These are phyloP conservation scores for Parotia lawesii DNA, from an alignment of 2,113 vertebrate species.

Conservation along the genomic window DNA sequence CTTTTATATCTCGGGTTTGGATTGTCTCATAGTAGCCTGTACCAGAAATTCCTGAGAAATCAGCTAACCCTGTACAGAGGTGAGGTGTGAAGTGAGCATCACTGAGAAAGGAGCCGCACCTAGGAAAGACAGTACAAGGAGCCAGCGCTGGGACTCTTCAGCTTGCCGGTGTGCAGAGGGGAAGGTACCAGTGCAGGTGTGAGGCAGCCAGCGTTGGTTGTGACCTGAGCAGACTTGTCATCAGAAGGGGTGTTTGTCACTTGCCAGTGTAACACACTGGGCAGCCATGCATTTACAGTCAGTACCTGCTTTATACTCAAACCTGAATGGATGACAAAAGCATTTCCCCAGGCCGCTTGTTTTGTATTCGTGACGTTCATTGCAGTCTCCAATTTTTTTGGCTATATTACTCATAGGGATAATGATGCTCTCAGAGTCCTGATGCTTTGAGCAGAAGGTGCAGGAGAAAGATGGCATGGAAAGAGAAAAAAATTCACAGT, in stretches of 20 bases:
- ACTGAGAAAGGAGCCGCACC: not conserved
- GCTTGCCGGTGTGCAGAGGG: not conserved
- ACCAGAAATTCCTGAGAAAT: not conserved
- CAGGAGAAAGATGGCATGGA: not conserved
- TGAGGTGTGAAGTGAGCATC: not conserved
- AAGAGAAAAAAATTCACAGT: not conserved
- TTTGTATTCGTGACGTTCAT: rapidly evolving
- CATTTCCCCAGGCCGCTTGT: not conserved
- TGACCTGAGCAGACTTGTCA: not conserved
- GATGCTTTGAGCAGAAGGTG: not conserved
- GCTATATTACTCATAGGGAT: not conserved
- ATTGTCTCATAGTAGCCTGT: not conserved
- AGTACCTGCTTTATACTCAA: not conserved
- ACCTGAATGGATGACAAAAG: not conserved
- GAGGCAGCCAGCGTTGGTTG: rapidly evolving
- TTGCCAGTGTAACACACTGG: not conserved
- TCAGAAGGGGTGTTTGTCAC: not conserved
- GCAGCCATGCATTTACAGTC: not conserved
- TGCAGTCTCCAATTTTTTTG: not conserved
- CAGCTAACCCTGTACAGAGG: not conserved
- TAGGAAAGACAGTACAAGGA: not conserved
- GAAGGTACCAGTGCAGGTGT: not conserved
- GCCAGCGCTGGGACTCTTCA: not conserved
- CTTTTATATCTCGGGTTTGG: not conserved
- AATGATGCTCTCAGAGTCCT: not conserved